Evolutionary conservation across 2,113 vertebrate genomes (phyloP).

Genomic region (Tichodroma muraria): DNA sequence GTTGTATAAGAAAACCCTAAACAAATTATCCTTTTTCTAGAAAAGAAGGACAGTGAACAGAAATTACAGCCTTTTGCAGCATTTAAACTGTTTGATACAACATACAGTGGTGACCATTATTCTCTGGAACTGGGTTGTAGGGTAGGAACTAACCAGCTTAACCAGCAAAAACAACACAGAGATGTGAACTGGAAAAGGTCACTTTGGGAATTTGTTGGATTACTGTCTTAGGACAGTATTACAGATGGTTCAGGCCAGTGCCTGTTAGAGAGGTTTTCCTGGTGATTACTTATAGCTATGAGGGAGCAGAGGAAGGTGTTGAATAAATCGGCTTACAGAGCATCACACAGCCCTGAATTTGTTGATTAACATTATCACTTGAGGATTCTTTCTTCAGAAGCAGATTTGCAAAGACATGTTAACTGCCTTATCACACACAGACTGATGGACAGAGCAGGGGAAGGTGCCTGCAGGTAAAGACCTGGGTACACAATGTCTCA

Average conservation of each 20-base stretch:
- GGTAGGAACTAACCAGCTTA: neutral
- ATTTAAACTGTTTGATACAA: neutral
- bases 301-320: neutral
- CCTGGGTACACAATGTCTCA: neutral
- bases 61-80: neutral
- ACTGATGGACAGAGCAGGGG: neutral
- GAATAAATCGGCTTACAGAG: neutral
- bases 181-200: neutral
- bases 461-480: neutral
- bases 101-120: neutral
- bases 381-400: neutral
- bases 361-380: neutral
- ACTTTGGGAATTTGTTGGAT: neutral
- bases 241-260: neutral
- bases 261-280: neutral
- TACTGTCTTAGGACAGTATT: neutral
- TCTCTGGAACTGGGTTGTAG: neutral
- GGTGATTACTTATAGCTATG: neutral
- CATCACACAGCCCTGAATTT: neutral
- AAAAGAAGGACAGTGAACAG: neutral
- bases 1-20: neutral
- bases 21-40: neutral
- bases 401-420: neutral
- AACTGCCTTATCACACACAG: neutral
- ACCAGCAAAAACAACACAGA: neutral